Evolutionary conservation across 1,140 invertebrate species (phyloP), one percentile per base, ranked within the genome.

Genomic region (Eubasilissa regina): DNA sequence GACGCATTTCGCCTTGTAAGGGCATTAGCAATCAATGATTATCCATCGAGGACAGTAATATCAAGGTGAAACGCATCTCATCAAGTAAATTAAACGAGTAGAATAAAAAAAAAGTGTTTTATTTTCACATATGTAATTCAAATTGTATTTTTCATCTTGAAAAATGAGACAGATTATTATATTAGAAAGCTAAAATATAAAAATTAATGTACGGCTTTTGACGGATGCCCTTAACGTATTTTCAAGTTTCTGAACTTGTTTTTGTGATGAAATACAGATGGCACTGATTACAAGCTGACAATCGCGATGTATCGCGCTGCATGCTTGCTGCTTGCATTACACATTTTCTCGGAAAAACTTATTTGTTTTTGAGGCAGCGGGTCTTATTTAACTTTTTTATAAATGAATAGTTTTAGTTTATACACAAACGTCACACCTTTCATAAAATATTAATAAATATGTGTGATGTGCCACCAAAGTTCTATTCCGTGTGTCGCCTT

Each of bases 381-480:
- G 56, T 64, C 70, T 43, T 75, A 68, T 75, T 74, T 79, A 75
- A 47, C 51, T 79, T 55, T 66, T 75, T 79, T 79, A 79, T 79
- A 79, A 75, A 79, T 79, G 78, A 79, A 75, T 87, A 87, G 87
- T 85, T 85, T 82, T 84, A 84, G 85, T 87, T 88, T 86, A 84
- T 87, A 82, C 83, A 77, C 25, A 68, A 66, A 68, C 51, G 58
- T 77, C 56, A 66, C 75, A 77, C 81, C 87, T 87, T 88, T 88
- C 82, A 86, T 70, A 25, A 73, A 78, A 73, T 74, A 74, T 88
- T 89, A 86, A 86, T 89, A 90, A 91, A 91, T 90, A 92, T 92
- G 91, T 91, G 90, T 91, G 91, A 90, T 91, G 90, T 91, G 89
- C 91, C 91, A 89, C 90, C 90, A 89, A 91, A 91, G 89, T 91